Evolutionary conservation across 1,140 invertebrate genomes (phyloP).

Genomic region (Leptestheria dahalacensis): DNA sequence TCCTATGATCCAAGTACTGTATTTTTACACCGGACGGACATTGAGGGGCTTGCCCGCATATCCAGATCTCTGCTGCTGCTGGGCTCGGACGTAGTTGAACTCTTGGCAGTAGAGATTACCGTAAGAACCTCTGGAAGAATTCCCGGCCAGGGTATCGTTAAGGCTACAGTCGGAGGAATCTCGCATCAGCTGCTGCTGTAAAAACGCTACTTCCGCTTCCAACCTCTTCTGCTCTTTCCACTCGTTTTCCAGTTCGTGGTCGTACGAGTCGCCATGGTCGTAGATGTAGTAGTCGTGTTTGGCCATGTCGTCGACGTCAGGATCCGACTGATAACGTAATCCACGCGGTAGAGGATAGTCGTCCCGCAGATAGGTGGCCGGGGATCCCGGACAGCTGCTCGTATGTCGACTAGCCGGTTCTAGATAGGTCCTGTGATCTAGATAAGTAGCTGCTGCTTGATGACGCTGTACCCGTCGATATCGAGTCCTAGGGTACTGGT

Average conservation of each 20-base stretch:
- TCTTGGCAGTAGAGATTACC: too few species aligned
- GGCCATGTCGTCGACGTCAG: neutral
- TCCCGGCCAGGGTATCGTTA: neutral
- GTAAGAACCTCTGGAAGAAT: too few species aligned
- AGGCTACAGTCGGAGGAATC: neutral
- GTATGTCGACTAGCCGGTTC: neutral
- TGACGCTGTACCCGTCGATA: too few species aligned
- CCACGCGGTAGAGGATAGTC: neutral
- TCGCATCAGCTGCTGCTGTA: neutral
- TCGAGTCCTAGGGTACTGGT: too few species aligned
- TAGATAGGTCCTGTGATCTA: too few species aligned
- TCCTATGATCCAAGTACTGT: too few species aligned
- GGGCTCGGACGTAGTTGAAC: too few species aligned
- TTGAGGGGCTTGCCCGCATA: neutral
- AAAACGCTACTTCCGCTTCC: constrained; percentile 1
- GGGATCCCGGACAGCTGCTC: neutral
- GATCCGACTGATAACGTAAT: too few species aligned
- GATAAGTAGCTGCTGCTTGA: too few species aligned
- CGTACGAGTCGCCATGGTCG: too few species aligned
- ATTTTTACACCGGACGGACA: neutral
- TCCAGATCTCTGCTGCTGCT: neutral
- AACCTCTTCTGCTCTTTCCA: constrained; percentile 4
- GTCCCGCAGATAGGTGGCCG: neutral
- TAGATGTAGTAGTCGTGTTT: too few species aligned
- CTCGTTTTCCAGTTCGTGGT: neutral